Percentiles rank a stretch among this genome's conserved stretches.
These are phyloP conservation scores for Brachyhypopomus occidentalis DNA, from an alignment of 2,113 vertebrate genomes.

Conservation along the genomic window DNA sequence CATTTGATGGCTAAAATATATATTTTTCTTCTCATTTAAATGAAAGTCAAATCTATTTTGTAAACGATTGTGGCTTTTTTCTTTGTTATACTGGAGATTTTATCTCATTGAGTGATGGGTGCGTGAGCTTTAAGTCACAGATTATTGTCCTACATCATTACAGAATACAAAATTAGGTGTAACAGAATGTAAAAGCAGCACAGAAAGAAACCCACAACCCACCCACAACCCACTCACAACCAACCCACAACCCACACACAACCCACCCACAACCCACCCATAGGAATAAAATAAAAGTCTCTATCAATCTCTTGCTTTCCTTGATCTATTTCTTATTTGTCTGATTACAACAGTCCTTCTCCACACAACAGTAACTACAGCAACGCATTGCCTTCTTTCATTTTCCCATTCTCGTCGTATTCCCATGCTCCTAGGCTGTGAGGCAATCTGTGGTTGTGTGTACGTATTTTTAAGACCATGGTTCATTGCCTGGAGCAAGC, in stretches of 20 bases:
- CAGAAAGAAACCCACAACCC: neutral
- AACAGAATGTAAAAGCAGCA: neutral
- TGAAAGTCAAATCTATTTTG: neutral
- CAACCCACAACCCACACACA: neutral
- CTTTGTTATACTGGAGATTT: neutral
- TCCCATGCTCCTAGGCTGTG: neutral
- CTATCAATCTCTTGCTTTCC: neutral
- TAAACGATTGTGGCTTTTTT: slow-evolving; percentile 1
- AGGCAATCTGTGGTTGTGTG: neutral
- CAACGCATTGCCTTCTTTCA: slow-evolving; percentile 7
- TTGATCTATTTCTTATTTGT: neutral
- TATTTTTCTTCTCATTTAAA: neutral
- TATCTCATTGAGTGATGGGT: slow-evolving; percentile 2
- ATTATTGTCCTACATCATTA: neutral
- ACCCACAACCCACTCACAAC: neutral
- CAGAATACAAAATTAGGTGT: neutral
- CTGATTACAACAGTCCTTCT: neutral
- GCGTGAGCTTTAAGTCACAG: neutral
- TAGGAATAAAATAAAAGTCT: neutral
- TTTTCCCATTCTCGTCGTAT: neutral
- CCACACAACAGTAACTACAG: slow-evolving; percentile 27
- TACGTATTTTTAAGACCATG: slow-evolving; percentile 16
- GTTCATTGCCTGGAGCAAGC: neutral
- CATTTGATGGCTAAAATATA: neutral
- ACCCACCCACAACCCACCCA: neutral